Conservation (phyloP, 2,888 invertebrate species). For the Glaucopsyche alexis region DNA sequence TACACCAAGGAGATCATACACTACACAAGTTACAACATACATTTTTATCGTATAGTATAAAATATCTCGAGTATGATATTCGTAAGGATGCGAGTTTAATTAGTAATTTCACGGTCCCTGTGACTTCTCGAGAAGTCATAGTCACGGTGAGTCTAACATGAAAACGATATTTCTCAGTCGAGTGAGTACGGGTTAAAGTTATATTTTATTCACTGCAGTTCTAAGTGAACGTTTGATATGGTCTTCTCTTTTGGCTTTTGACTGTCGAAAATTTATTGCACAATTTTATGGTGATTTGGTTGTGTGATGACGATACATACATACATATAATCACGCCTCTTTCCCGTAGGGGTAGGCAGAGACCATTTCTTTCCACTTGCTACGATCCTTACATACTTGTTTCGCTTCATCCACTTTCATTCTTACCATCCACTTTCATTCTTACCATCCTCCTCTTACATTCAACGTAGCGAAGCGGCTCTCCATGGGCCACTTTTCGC, state of each 20-base stretch:
- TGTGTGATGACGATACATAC: background rate
- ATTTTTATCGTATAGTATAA: slow-evolving; percentile 3
- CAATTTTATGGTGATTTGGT: background rate
- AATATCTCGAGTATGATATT: background rate
- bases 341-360: too few species aligned
- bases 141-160: slow-evolving; percentile 27
- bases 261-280: background rate
- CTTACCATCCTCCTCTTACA: too few species aligned
- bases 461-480: too few species aligned
- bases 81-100: slow-evolving; percentile 64
- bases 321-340: too few species aligned
- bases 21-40: background rate
- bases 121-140: slow-evolving; percentile 47
- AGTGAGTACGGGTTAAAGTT: background rate
- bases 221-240: background rate
- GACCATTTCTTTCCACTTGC: too few species aligned
- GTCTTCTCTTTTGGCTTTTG: background rate
- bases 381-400: too few species aligned
- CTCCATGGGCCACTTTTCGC: too few species aligned
- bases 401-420: too few species aligned
- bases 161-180: slow-evolving; percentile 21
- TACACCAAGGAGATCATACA: too few species aligned
- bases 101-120: slow-evolving; percentile 72
- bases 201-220: background rate
- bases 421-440: too few species aligned